Evolutionary conservation across 2,797 vertebrate species (phyloP), one percentile per base, ranked within the genome.

Genomic region (Amphiprion clarkii): DNA sequence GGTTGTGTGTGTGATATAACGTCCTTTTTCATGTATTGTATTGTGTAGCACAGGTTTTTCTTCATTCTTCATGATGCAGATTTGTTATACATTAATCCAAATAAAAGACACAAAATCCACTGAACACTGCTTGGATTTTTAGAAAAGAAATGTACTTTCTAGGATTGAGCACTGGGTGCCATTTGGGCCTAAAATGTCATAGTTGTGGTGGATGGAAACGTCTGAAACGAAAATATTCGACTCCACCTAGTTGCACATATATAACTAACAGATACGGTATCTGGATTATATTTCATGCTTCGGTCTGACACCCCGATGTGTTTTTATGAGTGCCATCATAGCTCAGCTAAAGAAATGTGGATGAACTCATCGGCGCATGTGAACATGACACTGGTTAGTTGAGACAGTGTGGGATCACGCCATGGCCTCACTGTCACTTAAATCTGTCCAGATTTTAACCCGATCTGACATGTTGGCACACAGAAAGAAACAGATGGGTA

Each of bases 391-490:
- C 81, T 79, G 66, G 88, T 84, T 86, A 73, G 85, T 71, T 87
- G 63, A 82, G 81, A 89, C 85, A 75, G 79, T 81, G 9, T 64
- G 64, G 85, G 83, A 88, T 92, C 88, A 76, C 53, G 56, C 82
- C 56, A 69, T 27, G 62, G 83, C 68, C 86, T 93, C 92, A 89
- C 76, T 76, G 87, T 91, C 89, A 84, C 88, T 92, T 92, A 93
- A 86, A 81, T 82, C 84, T 6, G 60, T 83, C 78, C 51, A 10
- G 67, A 77, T 78, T 87, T 88, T 93, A 90, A 90, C 81, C 82
- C 56, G 12, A 77, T 84, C 54, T 89, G 93, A 94, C 91, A 71
- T 78, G 87, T 86, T 91, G 93, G 89, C 92, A 90, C 89, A 90
- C 83, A 66, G 81, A 85, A 62, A 82, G 80, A 88, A 92, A 86